Conservation (phyloP, 2,888 invertebrate genomes). For the Scaptomyza parva region DNA sequence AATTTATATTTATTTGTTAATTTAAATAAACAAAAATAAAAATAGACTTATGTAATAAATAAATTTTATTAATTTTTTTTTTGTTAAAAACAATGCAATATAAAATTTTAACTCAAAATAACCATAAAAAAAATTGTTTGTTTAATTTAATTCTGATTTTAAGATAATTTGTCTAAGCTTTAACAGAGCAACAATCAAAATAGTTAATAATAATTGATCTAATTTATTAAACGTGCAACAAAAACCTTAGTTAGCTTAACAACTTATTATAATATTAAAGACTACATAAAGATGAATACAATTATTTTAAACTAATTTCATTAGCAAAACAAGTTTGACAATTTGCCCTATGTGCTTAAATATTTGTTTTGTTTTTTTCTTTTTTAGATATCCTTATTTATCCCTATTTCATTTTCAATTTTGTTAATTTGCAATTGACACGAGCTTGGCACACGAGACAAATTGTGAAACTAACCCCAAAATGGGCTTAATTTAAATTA, state of each 20-base stretch:
- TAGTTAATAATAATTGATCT: slow-evolving; percentile 70
- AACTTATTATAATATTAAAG: slow-evolving; percentile 48
- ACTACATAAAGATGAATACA: slow-evolving; percentile 54
- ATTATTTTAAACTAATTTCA: slow-evolving; percentile 61
- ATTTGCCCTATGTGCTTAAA: slow-evolving; percentile 56
- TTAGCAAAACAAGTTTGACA: slow-evolving; percentile 54
- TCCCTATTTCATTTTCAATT: slow-evolving; percentile 4
- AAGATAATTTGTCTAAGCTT: slow-evolving; percentile 63
- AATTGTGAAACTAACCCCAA: slow-evolving; percentile 46
- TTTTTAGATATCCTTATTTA: slow-evolving; percentile 9
- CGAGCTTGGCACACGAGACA: slow-evolving; percentile 68
- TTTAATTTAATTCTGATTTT: slow-evolving; percentile 20
- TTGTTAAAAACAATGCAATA: slow-evolving; percentile 74
- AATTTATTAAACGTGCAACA: slow-evolving; percentile 66
- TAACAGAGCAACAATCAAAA: slow-evolving; percentile 69
- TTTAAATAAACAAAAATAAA: slow-evolving; percentile 69
- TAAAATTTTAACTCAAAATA: slow-evolving; percentile 45
- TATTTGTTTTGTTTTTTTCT: slow-evolving; percentile 10
- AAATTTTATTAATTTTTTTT: slow-evolving; percentile 16
- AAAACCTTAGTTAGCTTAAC: slow-evolving; percentile 69
- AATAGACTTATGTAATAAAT: slow-evolving; percentile 47
- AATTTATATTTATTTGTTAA: slow-evolving; percentile 74
- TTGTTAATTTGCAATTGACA: slow-evolving; percentile 67
- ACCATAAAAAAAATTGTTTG: slow-evolving; percentile 47
- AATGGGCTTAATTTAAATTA: slow-evolving; percentile 31